A percentile compares a stretch with the other conserved stretches of the same genome.
phyloP scores from a whole-genome alignment of 2,888 invertebrate genomes.

The Cremastobaeus sp. region DNA sequence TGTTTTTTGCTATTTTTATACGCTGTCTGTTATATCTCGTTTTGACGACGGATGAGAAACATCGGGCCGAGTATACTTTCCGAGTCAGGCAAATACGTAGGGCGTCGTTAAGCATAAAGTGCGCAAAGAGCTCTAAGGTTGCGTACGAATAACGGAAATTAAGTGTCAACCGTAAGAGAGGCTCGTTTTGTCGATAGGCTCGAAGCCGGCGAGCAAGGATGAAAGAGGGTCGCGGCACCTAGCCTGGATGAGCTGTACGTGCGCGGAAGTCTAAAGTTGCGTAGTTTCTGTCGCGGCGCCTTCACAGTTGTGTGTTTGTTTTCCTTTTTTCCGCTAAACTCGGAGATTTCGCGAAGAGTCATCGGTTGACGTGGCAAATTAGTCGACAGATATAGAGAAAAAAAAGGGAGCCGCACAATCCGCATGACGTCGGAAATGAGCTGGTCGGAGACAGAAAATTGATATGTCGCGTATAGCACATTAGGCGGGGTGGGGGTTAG shows the following conservation, averaged over 20 bases:
- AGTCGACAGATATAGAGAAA: neutral
- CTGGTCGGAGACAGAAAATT: constrained; percentile 40
- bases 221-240: constrained; percentile 63
- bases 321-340: too few species aligned
- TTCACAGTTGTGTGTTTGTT: too few species aligned
- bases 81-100: too few species aligned
- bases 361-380: too few species aligned
- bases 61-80: too few species aligned
- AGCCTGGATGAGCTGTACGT: constrained; percentile 75
- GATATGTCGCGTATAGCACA: constrained; percentile 54
- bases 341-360: too few species aligned
- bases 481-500: constrained; percentile 60
- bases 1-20: constrained; percentile 43
- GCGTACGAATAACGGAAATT: constrained; percentile 78
- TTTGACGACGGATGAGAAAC: constrained; percentile 38
- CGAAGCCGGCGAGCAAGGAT: constrained; percentile 46
- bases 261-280: constrained; percentile 72
- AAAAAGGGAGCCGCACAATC: neutral
- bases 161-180: constrained; percentile 76
- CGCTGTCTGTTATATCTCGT: constrained; percentile 43
- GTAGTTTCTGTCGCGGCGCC: constrained; percentile 28
- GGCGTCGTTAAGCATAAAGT: constrained; percentile 18
- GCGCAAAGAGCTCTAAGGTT: constrained; percentile 71
- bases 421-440: constrained; percentile 31
- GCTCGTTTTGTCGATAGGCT: constrained; percentile 53